Conservation (phyloP, 2,888 invertebrate species). For the Spisula solida region DNA sequence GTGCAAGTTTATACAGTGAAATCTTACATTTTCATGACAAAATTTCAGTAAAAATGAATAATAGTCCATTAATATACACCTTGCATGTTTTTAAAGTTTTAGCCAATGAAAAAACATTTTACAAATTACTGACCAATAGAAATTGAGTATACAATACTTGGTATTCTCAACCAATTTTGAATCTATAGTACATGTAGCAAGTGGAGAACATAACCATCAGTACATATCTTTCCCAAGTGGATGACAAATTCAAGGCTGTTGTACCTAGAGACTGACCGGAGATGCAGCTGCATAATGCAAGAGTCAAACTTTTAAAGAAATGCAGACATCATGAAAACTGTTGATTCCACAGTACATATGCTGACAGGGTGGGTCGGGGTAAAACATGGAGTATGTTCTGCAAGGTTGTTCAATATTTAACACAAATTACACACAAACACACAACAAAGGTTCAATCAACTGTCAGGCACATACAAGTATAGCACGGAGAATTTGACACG, state of each 20-base stretch:
- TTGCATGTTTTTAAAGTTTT: not conserved
- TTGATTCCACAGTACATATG: not conserved
- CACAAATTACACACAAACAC: not conserved
- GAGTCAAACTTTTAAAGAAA: not conserved
- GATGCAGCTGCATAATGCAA: too few relatives aligned
- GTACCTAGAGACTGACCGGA: too few relatives aligned
- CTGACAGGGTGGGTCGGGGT: not conserved
- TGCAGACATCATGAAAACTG: conserved; percentile 5
- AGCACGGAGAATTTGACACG: too few relatives aligned
- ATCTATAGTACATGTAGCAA: too few relatives aligned
- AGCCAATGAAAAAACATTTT: not conserved
- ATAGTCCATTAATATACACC: not conserved
- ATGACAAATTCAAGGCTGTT: too few relatives aligned
- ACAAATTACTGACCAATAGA: too few relatives aligned
- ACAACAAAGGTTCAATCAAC: not conserved
- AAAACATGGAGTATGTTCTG: not conserved
- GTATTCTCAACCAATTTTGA: too few relatives aligned
- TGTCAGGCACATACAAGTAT: too few relatives aligned
- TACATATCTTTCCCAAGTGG: too few relatives aligned
- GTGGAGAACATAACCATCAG: too few relatives aligned
- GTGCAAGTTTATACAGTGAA: not conserved
- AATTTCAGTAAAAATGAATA: too few relatives aligned
- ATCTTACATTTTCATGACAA: conserved; percentile 6
- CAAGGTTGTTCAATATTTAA: not conserved
- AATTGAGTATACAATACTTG: too few relatives aligned